Evolutionary conservation across 2,113 vertebrate species (phyloP), one percentile per base, ranked within the genome.

Genomic region (Sclerurus mexicanus): DNA sequence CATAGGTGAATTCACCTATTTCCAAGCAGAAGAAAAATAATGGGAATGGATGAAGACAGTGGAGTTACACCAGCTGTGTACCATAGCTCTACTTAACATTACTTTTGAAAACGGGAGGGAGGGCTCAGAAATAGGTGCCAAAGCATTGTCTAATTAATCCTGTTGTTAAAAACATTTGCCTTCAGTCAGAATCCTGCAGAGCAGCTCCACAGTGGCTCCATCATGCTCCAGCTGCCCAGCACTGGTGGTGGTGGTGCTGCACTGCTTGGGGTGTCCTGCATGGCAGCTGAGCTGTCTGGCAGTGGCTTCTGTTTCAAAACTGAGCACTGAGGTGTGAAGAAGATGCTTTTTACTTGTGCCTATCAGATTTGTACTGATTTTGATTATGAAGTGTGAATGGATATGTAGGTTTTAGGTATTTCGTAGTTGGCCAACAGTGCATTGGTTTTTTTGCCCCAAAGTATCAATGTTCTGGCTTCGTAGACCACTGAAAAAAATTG

Each of bases 311-410:
- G 28, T 53, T 87, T 63, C 74, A 78, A 69, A 93, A 55, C 16
- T 35, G 67, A 97, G 93, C 58, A 14, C 0, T 17, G 77, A 94
- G 90, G 87, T 90, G 86, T 58, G 83, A 89, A 64, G 93, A 88
- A 92, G 92, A 90, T 79, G 83, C 93, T 89, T 96, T 96, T 97
- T 95, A 90, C 85, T 96, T 91, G 93, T 96, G 94, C 92, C 96
- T 96, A 86, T 95, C 87, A 60, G 83, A 71, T 96, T 77, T 89
- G 64, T 89, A 75, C 62, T 66, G 89, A 62, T 74, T 89, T 90
- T 90, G 58, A 72, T 95, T 68, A 69, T 67, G 6, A 93, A 85
- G 81, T 20, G 17, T 2, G 56, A 85, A 62, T 68, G 78, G 84
- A 44, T 66, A 25, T 95, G 31, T 95, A 90, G 53, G 83, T 53